Evolutionary conservation across 2,113 vertebrate genomes (phyloP), one percentile per base, ranked within the genome.

Genomic region (Canis aureus): DNA sequence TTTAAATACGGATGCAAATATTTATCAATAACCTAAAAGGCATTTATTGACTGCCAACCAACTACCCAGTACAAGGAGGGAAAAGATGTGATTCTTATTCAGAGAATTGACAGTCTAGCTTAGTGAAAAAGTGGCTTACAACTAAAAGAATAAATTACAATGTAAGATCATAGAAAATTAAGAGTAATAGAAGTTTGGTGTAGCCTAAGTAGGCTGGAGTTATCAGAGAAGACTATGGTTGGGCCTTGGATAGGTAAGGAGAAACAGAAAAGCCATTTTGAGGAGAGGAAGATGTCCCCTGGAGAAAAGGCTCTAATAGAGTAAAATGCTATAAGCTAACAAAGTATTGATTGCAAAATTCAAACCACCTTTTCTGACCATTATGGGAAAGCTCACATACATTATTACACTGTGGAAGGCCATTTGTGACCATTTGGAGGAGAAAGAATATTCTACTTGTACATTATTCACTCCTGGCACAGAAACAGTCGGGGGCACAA

Each of bases 261-360:
- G 27, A 91, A 32, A 3, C 38, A 38, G 22, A 87, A 29, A 92
- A 95, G 87, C 96, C 57, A 92, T 96, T 95, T 69, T 83, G 25
- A 89, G 62, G 64, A 2, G 49, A 87, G 51, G 51, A 93, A n/a
- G 20, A 60, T 83, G 57, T 27, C 53, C n/a, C 80, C 69, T 67
- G 38, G 74, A 60, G 74, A 82, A 88, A 88, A 29, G 15, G 4
- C 62, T 92, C 80, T 92, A 94, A 94, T 59, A 96, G 69, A 94
- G 32, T 73, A 97, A 95, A 97, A 96, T 49, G 83, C 90, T 88
- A 91, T 32, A 59, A 87, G 86, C 64, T 82, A 97, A 93, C 38
- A 69, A 95, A 96, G 80, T 82, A 97, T 83, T 87, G 92, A 96
- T 69, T 95, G 80, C 60, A 88, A 84, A 84, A 83, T 84, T 96